Base-by-base conservation (phyloP, 2,113 vertebrate species). In the Aepyceros melampus region DNA sequence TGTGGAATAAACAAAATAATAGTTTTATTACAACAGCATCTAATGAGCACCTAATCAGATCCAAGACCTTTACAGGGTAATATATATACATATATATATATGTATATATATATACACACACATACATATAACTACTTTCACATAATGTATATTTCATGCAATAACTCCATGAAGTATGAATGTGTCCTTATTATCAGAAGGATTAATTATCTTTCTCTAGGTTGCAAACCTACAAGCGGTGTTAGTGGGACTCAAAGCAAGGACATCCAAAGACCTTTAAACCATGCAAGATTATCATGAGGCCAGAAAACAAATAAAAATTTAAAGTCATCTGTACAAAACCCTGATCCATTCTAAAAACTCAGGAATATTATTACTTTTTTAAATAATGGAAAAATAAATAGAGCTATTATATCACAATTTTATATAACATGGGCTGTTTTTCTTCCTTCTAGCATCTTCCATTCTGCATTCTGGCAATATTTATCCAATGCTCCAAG, bases 381-480 rank as follows among this genome's bases (percentile, higher is more conserved):
- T 64, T 87, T 71, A 85, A 94, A 89, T 74, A 96, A 91, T 82
- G 74, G 67, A 43, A 84, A 92, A 83, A 90, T 74, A 92, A 96
- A 74, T 87, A 95, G 4, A 45, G 81, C 7, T 84, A 5, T 67
- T n/a, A 49, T 49, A 31, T 29, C 23, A 2, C 17, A 76, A 43
- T 91, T 86, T 86, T 87, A 31, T 67, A 74, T 43, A 55, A 71
- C 13, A 16, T 0, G 1, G 55, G 51, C n/a, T 60, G 10, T 78
- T 84, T 95, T 83, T 55, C 86, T 76, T 96, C 58, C 45, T 87
- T 47, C 58, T 71, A n/a, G 74, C 29, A 49, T 67, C 82, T 94
- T 87, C 67, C 23, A 21, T 56, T 84, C 60, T 60, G 15, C 27
- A 95, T 91, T 83, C 53, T 33, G 64, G 58, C 55, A 97, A 91